Base-by-base conservation (phyloP, 2,797 vertebrate species). In the Spheniscus humboldti region DNA sequence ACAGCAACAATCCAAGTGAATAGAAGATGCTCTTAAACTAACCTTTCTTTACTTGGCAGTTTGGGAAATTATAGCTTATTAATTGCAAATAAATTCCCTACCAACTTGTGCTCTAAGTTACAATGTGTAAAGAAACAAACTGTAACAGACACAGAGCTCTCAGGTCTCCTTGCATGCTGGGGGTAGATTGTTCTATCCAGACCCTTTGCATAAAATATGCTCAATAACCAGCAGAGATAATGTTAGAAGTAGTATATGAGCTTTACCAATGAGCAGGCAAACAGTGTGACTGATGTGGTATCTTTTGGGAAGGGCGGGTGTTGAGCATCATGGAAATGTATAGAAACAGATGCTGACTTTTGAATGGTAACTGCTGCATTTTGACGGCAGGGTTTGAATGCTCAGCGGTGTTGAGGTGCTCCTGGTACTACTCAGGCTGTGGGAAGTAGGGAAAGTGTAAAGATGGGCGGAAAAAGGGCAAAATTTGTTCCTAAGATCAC, bases 11-110 rank as follows among this genome's bases (percentile, higher is more conserved):
- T 66, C 53, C 35, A 20, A 59, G 71, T 30, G 86, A 90, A 84
- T 1, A 92, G 66, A 74, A 91, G 66, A 69, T 30, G 45, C 6
- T 94, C 22, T 35, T 63, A 68, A 59, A 35, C 86, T 84, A 86
- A 90, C 33, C 67, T 93, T 94, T 67, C 6, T 75, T 81, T 81
- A 50, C 57, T 57, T 76, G 47, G 43, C 62, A 86, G 33, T 66
- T 92, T 45, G 67, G 47, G 73, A 93, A 94, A 92, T 94, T 73
- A 53, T 9, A 57, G 27, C 48, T 88, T 90, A 93, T 92, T 84
- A 69, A 84, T 69, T 63, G 59, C 56, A 94, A 86, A 86, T 74
- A 50, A 93, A 81, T 86, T 76, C 76, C 45, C 72, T 66, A 19
- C 50, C 22, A 39, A 41, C 5, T 3, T 1, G 22, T 37, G n/a